Evolutionary conservation across 2,888 invertebrate species (phyloP).

Genomic region (Dione juno): DNA sequence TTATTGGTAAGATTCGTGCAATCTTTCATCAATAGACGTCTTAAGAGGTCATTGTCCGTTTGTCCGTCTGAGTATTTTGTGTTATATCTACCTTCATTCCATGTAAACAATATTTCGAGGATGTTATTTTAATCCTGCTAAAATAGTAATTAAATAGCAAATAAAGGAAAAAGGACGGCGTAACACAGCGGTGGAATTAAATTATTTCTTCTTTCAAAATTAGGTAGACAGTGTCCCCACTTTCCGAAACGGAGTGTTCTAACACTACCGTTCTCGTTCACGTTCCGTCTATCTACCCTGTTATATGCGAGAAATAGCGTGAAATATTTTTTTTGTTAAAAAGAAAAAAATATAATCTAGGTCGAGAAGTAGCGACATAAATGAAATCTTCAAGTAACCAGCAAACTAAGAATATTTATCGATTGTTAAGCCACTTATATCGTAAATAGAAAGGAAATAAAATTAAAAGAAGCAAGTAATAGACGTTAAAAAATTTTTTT

Average conservation of each 20-base stretch:
- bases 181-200: no score
- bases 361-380: not conserved
- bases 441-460: slow-evolving; percentile 29
- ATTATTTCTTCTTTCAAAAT: no score
- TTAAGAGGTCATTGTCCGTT: slow-evolving; percentile 21
- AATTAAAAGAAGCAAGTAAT: slow-evolving; percentile 19
- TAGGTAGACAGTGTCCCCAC: no score
- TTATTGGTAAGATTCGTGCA: slow-evolving; percentile 21
- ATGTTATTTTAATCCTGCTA: not conserved
- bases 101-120: not conserved
- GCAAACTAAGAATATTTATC: not conserved
- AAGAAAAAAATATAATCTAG: not conserved
- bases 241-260: no score
- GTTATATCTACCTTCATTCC: slow-evolving; percentile 2
- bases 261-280: no score
- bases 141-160: not conserved
- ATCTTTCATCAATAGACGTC: slow-evolving; percentile 23
- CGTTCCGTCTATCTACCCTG: no score
- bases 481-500: slow-evolving; percentile 24
- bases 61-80: slow-evolving; percentile 6
- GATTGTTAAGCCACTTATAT: slow-evolving; percentile 24
- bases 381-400: slow-evolving; percentile 3
- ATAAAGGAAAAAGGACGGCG: not conserved
- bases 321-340: not conserved
- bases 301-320: no score